A percentile compares a stretch with the other conserved stretches of the same genome.
phyloP scores from a whole-genome alignment of 2,888 invertebrate species.

The Cinara cedri region DNA sequence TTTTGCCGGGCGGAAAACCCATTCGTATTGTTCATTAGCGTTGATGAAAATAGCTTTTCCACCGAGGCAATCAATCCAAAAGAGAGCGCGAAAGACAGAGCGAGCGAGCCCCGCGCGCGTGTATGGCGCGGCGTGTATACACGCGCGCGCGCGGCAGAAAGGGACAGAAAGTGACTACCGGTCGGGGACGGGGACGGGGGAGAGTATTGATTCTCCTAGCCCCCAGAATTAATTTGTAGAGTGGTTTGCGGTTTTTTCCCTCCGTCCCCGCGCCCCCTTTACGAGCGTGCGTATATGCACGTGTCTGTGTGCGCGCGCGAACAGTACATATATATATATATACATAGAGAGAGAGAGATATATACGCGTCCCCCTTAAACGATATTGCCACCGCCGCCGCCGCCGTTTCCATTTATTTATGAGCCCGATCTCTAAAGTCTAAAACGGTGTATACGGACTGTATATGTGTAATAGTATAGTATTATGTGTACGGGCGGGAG shows the following conservation, averaged over 20 bases:
- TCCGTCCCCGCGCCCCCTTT: not conserved
- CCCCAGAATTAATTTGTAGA: conserved; percentile 56
- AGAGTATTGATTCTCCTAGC: conserved; percentile 54
- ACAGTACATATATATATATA: not conserved
- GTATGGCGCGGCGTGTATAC: not conserved
- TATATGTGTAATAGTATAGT: not conserved
- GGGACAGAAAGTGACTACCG: conserved; percentile 5
- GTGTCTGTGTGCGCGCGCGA: not conserved
- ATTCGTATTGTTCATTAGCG: conserved; percentile 57
- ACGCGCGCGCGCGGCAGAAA: not conserved
- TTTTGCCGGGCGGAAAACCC: conserved; percentile 57
- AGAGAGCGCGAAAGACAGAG: conserved; percentile 40
- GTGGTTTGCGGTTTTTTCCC: conserved; percentile 55
- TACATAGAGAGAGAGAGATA: too few relatives aligned
- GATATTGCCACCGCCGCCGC: conserved; percentile 34
- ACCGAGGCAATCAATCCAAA: conserved; percentile 51
- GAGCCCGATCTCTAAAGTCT: conserved; percentile 46
- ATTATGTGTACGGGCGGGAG: not conserved
- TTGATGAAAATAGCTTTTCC: conserved; percentile 57
- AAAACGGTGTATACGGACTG: conserved; percentile 27
- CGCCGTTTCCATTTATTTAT: conserved; percentile 52
- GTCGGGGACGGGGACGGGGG: not conserved
- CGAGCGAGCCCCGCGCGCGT: not conserved
- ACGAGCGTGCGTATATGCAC: not conserved
- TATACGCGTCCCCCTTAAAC: conserved; percentile 29